These are phyloP conservation scores for Eclectus roratus DNA, from an alignment of 2,113 vertebrate species.

Conservation along the genomic window DNA sequence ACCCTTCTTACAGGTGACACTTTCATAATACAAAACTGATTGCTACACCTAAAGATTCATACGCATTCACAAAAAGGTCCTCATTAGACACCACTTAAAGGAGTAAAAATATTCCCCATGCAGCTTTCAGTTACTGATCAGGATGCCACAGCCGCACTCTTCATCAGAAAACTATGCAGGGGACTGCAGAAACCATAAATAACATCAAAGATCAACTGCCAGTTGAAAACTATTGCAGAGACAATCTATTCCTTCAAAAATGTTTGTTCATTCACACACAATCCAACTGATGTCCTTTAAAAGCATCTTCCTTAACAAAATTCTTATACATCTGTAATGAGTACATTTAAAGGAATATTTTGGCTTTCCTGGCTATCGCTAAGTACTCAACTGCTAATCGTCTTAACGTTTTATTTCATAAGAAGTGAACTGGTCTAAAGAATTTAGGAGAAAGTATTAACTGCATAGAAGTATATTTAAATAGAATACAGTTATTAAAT, in stretches of 20 bases:
- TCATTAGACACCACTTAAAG: not conserved
- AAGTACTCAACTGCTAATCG: not conserved
- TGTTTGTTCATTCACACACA: not conserved
- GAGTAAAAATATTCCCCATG: not conserved
- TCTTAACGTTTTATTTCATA: not conserved
- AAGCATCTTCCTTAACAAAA: not conserved
- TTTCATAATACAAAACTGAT: not conserved
- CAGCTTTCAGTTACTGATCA: not conserved
- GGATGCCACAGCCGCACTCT: not conserved
- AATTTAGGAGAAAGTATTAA: not conserved
- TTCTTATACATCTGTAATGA: not conserved
- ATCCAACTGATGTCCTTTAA: not conserved
- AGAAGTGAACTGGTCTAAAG: not conserved
- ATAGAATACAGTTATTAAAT: not conserved
- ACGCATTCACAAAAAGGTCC: not conserved
- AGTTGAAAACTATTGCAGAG: not conserved
- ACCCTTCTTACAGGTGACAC: not conserved
- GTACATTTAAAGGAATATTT: not conserved
- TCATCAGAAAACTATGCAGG: not conserved
- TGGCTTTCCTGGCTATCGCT: not conserved
- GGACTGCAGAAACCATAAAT: not conserved
- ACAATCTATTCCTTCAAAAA: not conserved
- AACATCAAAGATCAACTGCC: not conserved
- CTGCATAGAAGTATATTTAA: not conserved
- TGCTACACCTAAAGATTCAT: not conserved